Percentiles rank a stretch among this genome's conserved stretches.
Evolutionary conservation across 2,113 vertebrate genomes (phyloP).

Genomic region (Dolichotis patagonum): DNA sequence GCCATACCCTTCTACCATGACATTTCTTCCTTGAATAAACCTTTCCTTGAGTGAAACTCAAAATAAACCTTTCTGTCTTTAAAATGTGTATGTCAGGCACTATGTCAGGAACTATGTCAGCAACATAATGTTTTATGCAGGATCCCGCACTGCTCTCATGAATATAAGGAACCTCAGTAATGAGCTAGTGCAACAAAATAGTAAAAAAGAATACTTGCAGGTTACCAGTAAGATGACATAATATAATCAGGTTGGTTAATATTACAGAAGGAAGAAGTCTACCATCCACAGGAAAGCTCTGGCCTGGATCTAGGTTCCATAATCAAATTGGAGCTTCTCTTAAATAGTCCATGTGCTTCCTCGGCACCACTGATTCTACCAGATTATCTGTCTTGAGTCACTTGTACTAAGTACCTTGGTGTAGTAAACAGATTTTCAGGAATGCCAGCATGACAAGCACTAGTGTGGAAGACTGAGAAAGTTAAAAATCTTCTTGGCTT

Average conservation of each 20-base stretch:
- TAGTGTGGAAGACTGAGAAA: background rate
- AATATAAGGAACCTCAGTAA: background rate
- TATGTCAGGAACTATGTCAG: background rate
- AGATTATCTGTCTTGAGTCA: background rate
- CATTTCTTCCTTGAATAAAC: background rate
- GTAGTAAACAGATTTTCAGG: conserved; percentile 19
- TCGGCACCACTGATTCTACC: background rate
- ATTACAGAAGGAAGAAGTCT: background rate
- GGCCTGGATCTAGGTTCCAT: background rate
- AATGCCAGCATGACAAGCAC: background rate
- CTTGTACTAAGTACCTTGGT: background rate
- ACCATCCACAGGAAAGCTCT: background rate
- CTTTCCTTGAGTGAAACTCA: background rate
- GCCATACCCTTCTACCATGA: background rate
- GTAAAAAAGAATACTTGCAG: background rate
- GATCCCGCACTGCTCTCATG: background rate
- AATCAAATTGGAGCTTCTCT: conserved; percentile 1
- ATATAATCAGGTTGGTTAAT: background rate
- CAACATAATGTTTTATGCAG: background rate
- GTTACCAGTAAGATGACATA: background rate
- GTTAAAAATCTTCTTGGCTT: background rate
- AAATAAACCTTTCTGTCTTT: background rate
- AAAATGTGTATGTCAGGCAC: background rate
- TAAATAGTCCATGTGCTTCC: background rate
- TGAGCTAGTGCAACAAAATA: background rate